Percentiles rank a stretch among this genome's conserved stretches.
Evolutionary conservation across 1,140 invertebrate genomes (phyloP).

Genomic region (Sycophila sp.): DNA sequence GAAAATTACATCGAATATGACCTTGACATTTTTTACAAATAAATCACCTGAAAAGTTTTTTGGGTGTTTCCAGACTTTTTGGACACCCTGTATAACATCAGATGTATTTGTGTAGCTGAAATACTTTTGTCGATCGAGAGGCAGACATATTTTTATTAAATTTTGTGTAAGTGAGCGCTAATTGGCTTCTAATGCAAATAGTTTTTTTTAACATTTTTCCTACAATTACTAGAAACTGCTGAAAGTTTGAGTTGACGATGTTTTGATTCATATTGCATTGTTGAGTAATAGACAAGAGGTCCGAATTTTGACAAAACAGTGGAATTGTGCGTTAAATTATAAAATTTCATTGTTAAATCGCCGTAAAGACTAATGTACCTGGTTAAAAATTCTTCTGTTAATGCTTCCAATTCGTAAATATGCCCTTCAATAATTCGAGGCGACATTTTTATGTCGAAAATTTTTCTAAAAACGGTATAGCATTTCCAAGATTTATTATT

Average conservation of each 20-base stretch:
- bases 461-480: no score
- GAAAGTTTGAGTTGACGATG: constrained; percentile 36
- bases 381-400: constrained; percentile 33
- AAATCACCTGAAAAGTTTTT: no score
- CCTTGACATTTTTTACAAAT: no score
- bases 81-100: no score
- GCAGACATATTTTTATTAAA: neutral
- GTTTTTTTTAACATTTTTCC: constrained; percentile 39
- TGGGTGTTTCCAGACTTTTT: no score
- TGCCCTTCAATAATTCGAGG: constrained; percentile 32
- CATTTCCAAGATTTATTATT: no score
- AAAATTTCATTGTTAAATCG: constrained; percentile 38
- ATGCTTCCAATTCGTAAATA: neutral
- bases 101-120: neutral
- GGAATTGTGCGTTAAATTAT: constrained; percentile 33
- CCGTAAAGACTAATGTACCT: constrained; percentile 34
- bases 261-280: constrained; percentile 41
- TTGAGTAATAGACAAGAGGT: constrained; percentile 32
- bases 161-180: constrained; percentile 32
- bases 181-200: constrained; percentile 30
- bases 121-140: constrained; percentile 16
- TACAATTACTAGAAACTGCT: constrained; percentile 28
- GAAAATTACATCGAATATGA: no score
- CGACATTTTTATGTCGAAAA: neutral
- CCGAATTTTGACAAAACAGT: constrained; percentile 32